A percentile compares a stretch with the other conserved stretches of the same genome.
phyloP scores from a whole-genome alignment of 1,140 invertebrate species.

The Drosophila murphyi region DNA sequence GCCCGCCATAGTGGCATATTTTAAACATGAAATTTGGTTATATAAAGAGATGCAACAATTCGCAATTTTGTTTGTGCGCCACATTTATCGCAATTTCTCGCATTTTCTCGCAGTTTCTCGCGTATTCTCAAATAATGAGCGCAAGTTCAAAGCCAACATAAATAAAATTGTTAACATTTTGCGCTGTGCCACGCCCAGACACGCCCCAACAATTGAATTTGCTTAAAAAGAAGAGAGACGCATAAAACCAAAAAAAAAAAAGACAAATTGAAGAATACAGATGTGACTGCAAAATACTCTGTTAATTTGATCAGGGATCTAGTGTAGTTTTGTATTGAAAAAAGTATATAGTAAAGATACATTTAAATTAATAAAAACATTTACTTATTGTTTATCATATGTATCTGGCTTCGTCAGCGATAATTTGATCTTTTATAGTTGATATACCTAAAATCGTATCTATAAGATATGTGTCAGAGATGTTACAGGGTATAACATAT shows the following conservation, averaged over 20 bases:
- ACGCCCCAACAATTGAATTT: constrained; percentile 80
- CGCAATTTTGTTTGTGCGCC: constrained; percentile 26
- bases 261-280: neutral
- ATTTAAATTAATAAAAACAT: no score
- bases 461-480: neutral
- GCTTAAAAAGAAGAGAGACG: constrained; percentile 10
- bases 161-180: constrained; percentile 82
- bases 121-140: constrained; percentile 68
- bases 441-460: neutral
- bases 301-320: no score
- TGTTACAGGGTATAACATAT: constrained; percentile 18
- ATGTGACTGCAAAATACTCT: constrained; percentile 5
- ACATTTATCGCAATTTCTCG: constrained; percentile 35
- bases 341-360: no score
- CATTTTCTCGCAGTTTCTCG: constrained; percentile 4
- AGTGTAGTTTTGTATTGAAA: no score
- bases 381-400: no score
- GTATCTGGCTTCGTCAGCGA: neutral
- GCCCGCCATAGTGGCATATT: constrained; percentile 4
- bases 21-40: neutral
- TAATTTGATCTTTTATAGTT: neutral
- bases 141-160: constrained; percentile 82
- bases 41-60: constrained; percentile 38
- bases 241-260: constrained; percentile 12
- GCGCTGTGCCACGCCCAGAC: constrained; percentile 43